Percentiles rank a stretch among this genome's conserved stretches.
These are phyloP conservation scores for Microtus obscurus DNA, from an alignment of 2,797 vertebrate species.

Conservation along the genomic window DNA sequence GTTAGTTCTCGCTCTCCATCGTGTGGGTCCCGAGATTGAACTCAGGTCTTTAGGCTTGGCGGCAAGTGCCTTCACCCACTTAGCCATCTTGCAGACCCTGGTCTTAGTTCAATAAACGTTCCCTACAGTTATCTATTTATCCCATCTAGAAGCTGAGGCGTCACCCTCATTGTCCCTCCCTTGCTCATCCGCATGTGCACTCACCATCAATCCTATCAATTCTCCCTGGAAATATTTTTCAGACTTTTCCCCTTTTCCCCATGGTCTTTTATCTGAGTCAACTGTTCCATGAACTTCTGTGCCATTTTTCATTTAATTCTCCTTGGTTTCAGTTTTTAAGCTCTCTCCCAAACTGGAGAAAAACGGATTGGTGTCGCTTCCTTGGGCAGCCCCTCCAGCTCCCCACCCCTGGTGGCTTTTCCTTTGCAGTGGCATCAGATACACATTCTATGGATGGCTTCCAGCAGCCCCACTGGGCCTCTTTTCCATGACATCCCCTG, in stretches of 20 bases:
- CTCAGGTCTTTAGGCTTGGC: not conserved
- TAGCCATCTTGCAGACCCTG: not conserved
- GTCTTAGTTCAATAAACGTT: too few relatives aligned
- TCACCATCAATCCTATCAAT: not conserved
- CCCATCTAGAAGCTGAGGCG: not conserved
- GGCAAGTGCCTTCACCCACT: not conserved
- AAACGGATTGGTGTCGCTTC: accelerated
- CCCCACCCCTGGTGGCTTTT: not conserved
- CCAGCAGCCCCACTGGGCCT: accelerated
- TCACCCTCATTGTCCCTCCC: not conserved
- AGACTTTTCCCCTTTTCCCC: not conserved
- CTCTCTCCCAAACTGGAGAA: not conserved
- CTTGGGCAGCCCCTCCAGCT: too few relatives aligned
- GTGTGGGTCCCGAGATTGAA: not conserved
- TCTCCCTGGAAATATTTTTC: not conserved
- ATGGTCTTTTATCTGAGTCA: too few relatives aligned
- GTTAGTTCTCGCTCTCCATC: not conserved
- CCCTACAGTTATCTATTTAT: not conserved
- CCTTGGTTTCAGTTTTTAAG: not conserved
- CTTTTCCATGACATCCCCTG: too few relatives aligned
- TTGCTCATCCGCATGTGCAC: too few relatives aligned
- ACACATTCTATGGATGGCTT: not conserved
- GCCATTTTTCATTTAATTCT: not conserved
- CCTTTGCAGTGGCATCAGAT: not conserved
- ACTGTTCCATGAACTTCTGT: not conserved